Conservation (phyloP, 2,797 vertebrate genomes). For the Allobates femoralis region DNA sequence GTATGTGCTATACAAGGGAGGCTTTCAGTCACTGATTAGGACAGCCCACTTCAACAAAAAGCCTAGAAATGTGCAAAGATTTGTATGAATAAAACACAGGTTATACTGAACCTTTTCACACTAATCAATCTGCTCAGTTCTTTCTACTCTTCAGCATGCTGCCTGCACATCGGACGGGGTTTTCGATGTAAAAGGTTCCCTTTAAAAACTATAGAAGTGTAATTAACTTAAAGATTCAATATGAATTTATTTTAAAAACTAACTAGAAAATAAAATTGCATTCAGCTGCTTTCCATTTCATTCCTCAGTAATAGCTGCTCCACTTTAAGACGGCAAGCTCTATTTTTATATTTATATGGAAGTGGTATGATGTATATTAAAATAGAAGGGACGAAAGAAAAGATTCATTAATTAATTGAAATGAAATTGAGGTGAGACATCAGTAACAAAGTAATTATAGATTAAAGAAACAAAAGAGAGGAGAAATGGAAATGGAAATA, state of each 20-base stretch:
- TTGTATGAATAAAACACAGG: no score
- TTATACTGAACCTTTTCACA: no score
- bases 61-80: no score
- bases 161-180: no score
- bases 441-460: constrained; percentile 55
- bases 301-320: neutral
- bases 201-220: neutral
- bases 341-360: constrained; percentile 6
- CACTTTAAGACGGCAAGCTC: neutral
- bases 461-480: constrained; percentile 55
- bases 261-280: neutral
- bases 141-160: no score
- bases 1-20: no score
- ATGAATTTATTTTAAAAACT: neutral
- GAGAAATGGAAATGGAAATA: constrained; percentile 45
- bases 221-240: neutral
- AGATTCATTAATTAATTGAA: constrained; percentile 46
- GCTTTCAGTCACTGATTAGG: no score
- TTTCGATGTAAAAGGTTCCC: no score
- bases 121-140: no score
- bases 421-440: constrained; percentile 52
- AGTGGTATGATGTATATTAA: constrained; percentile 5
- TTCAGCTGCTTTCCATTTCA: neutral
- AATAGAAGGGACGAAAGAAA: constrained; percentile 24
- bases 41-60: no score